Evolutionary conservation across 2,113 vertebrate species (phyloP).

Genomic region (Steatornis caripensis): DNA sequence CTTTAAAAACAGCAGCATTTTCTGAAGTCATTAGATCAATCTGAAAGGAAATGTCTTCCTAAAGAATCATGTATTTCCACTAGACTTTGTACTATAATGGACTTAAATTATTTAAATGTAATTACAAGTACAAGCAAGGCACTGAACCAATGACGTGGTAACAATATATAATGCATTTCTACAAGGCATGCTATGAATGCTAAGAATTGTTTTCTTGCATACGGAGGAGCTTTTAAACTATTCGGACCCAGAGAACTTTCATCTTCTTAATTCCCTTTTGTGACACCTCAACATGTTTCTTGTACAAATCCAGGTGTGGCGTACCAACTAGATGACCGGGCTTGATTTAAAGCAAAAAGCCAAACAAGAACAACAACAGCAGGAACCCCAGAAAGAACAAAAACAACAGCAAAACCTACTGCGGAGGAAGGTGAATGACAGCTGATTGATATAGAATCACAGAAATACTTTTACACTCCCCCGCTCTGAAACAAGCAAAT

Average conservation of each 20-base stretch:
- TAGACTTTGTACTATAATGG: slow-evolving; percentile 2
- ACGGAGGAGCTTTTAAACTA: neutral
- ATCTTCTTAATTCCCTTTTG: neutral
- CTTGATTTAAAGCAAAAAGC: neutral
- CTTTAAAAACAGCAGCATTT: slow-evolving; percentile 14
- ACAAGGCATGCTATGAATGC: neutral
- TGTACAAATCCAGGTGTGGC: neutral
- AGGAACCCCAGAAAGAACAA: neutral
- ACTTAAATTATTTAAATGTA: slow-evolving; percentile 68
- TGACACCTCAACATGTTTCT: neutral
- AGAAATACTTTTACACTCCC: neutral
- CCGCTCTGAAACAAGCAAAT: neutral
- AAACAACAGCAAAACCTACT: neutral
- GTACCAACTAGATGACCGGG: neutral
- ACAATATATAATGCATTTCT: slow-evolving; percentile 33
- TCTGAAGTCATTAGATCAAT: slow-evolving; percentile 35
- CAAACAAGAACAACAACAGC: neutral
- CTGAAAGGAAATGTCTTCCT: slow-evolving; percentile 12
- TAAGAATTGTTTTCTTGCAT: neutral
- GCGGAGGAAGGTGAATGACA: neutral
- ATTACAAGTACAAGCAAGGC: slow-evolving; percentile 59
- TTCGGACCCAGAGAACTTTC: neutral
- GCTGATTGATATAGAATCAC: neutral
- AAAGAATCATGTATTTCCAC: slow-evolving; percentile 22
- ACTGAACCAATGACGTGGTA: slow-evolving; percentile 2